Conservation (phyloP, 1,140 invertebrate genomes). For the Drosophila sturtevanti region DNA sequence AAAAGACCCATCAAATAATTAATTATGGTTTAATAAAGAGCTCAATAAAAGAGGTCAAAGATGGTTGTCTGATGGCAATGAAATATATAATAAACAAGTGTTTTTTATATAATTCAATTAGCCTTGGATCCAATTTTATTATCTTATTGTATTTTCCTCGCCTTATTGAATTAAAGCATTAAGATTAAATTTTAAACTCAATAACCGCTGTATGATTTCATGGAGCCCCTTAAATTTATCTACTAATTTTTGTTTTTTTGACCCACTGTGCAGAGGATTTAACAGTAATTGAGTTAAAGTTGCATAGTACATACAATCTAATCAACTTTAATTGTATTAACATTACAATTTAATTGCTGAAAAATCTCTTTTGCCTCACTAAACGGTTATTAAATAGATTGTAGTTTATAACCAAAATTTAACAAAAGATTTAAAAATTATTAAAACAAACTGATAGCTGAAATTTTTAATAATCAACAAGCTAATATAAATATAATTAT, state of each 20-base stretch:
- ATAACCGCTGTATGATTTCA: too few relatives aligned
- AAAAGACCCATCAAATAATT: too few relatives aligned
- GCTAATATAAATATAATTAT: background rate
- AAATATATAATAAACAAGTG: too few relatives aligned
- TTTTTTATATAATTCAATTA: too few relatives aligned
- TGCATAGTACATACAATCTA: slow-evolving; percentile 17
- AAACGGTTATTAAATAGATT: slow-evolving; percentile 6
- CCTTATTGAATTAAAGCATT: too few relatives aligned
- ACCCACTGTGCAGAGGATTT: background rate
- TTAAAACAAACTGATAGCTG: background rate
- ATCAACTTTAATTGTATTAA: slow-evolving; percentile 4
- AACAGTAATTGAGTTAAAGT: slow-evolving; percentile 38
- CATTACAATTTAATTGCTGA: background rate
- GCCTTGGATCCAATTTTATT: too few relatives aligned
- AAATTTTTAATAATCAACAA: background rate
- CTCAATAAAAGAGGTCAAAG: too few relatives aligned
- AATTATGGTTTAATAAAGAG: too few relatives aligned
- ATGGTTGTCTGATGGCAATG: too few relatives aligned
- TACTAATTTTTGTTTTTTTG: background rate
- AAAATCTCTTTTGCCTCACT: background rate
- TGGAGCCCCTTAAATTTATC: too few relatives aligned
- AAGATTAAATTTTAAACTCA: too few relatives aligned
- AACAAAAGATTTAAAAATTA: background rate
- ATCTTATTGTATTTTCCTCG: too few relatives aligned
- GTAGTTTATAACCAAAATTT: background rate